These are phyloP conservation scores for Chlorodrepanis virens DNA, from an alignment of 2,113 vertebrate genomes.

Conservation along the genomic window DNA sequence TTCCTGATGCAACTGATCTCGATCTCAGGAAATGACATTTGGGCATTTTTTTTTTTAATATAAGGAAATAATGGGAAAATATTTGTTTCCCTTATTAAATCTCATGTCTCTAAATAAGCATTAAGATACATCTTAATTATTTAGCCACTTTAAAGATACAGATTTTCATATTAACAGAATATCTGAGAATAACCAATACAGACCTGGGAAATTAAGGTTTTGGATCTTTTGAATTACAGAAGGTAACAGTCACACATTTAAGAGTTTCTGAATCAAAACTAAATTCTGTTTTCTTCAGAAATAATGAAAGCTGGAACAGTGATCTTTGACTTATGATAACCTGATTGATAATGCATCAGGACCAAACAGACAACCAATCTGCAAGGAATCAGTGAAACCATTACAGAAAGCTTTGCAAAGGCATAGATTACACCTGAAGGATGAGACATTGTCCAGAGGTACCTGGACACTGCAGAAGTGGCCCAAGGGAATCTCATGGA, in stretches of 20 bases:
- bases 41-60: neutral
- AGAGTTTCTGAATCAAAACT: neutral
- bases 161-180: neutral
- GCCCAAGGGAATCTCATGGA: too few species aligned
- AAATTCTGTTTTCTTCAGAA: neutral
- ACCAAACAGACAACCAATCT: neutral
- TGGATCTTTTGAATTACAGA: neutral
- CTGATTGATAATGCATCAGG: neutral
- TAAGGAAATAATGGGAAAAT: neutral
- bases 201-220: neutral
- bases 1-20: neutral
- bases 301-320: neutral
- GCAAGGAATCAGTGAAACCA: neutral
- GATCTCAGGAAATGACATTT: neutral
- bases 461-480: neutral
- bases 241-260: neutral
- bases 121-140: neutral
- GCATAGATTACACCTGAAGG: neutral
- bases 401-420: neutral
- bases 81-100: neutral
- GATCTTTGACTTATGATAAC: neutral
- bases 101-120: neutral
- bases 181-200: neutral
- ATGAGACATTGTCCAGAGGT: accelerated
- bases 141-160: neutral